Percentiles rank a stretch among this genome's conserved stretches.
Conservation (phyloP, 2,797 vertebrate species). For the Jordanella pulchra region DNA sequence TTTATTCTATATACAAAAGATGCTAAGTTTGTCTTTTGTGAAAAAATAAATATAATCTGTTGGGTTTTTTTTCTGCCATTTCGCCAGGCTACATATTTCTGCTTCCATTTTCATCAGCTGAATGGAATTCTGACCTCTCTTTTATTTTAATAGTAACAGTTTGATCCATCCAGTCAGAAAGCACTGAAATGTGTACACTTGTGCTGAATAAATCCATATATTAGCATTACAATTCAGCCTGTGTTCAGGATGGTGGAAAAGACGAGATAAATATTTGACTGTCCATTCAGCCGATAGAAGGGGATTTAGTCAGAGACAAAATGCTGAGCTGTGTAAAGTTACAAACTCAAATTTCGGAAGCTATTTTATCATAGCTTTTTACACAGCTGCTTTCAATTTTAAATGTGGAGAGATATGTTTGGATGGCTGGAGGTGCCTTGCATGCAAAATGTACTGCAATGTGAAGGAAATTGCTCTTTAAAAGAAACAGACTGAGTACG, state of each 20-base stretch:
- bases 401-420: slow-evolving; percentile 20
- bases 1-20: no score
- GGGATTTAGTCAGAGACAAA: slow-evolving; percentile 42
- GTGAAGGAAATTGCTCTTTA: not conserved
- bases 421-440: slow-evolving; percentile 16
- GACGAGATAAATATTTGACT: slow-evolving; percentile 69
- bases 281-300: slow-evolving; percentile 37
- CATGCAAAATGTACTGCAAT: slow-evolving; percentile 13
- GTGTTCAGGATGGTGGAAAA: slow-evolving; percentile 64
- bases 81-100: slow-evolving; percentile 16
- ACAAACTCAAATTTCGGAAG: slow-evolving; percentile 17
- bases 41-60: slow-evolving; percentile 10
- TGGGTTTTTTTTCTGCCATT: slow-evolving; percentile 5
- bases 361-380: slow-evolving; percentile 13
- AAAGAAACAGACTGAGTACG: slow-evolving; percentile 8
- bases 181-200: slow-evolving; percentile 51
- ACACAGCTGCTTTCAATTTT: slow-evolving; percentile 13
- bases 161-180: slow-evolving; percentile 57
- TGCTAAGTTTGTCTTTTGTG: slow-evolving; percentile 15
- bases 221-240: slow-evolving; percentile 61
- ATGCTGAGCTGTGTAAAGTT: slow-evolving; percentile 24
- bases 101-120: slow-evolving; percentile 34
- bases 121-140: slow-evolving; percentile 54
- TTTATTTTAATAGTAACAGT: slow-evolving; percentile 72
- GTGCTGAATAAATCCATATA: slow-evolving; percentile 73